Percentiles rank a stretch among this genome's conserved stretches.
These are phyloP conservation scores for Agelastica alni DNA, from an alignment of 2,888 invertebrate species.

Conservation along the genomic window DNA sequence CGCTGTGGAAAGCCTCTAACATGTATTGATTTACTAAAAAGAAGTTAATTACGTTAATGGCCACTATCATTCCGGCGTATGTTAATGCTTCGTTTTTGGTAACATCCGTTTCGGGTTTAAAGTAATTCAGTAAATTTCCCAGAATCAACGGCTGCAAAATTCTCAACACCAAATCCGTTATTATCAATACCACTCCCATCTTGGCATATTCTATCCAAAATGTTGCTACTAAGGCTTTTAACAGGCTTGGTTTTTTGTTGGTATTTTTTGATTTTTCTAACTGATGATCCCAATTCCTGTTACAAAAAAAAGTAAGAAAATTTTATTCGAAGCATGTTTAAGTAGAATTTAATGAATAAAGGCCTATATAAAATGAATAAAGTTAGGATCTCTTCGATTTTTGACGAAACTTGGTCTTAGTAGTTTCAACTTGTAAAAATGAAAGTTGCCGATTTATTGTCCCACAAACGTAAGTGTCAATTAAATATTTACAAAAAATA, in stretches of 20 bases:
- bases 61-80: conserved; percentile 63
- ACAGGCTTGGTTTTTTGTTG: conserved; percentile 65
- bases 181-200: conserved; percentile 64
- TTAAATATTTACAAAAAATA: too few species aligned
- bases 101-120: conserved; percentile 60
- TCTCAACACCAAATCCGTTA: conserved; percentile 61
- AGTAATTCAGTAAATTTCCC: conserved; percentile 66
- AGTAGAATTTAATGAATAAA: too few species aligned
- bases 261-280: conserved; percentile 61
- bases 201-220: conserved; percentile 67
- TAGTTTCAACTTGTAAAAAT: too few species aligned
- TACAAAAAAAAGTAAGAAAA: conserved; percentile 35
- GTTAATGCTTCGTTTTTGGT: conserved; percentile 63
- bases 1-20: conserved; percentile 69
- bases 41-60: conserved; percentile 60
- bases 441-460: too few species aligned
- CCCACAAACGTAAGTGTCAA: too few species aligned
- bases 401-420: too few species aligned
- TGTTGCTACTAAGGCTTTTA: conserved; percentile 66
- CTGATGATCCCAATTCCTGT: conserved; percentile 70
- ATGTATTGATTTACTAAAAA: conserved; percentile 67
- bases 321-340: neutral
- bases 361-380: too few species aligned
- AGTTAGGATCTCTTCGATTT: too few species aligned
- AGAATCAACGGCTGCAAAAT: conserved; percentile 68